Evolutionary conservation across 2,888 invertebrate species (phyloP).

Genomic region (Elegia similella): DNA sequence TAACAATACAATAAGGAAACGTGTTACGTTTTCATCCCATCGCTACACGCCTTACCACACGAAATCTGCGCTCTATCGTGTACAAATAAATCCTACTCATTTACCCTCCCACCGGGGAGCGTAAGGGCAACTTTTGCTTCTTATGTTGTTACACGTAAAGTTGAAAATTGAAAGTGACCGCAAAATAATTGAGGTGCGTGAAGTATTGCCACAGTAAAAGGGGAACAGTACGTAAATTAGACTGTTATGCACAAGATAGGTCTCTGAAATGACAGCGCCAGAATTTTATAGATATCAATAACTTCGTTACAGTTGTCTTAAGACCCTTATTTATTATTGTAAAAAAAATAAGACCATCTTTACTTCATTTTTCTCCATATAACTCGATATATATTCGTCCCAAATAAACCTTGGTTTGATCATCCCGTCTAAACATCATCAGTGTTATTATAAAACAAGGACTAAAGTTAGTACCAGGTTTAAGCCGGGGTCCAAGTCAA

Average conservation of each 20-base stretch:
- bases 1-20: conserved; percentile 11
- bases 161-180: conserved; percentile 18
- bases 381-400: no score
- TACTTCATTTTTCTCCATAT: no score
- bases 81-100: conserved; percentile 44
- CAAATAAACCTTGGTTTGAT: no score
- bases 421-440: no score
- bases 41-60: conserved; percentile 34
- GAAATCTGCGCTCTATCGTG: conserved; percentile 62
- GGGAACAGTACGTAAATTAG: background rate
- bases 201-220: conserved; percentile 20
- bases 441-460: no score
- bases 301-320: no score
- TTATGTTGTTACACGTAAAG: conserved; percentile 15
- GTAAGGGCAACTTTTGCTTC: conserved; percentile 18
- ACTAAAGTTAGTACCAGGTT: no score
- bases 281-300: no score
- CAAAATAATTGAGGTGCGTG: conserved; percentile 25
- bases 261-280: no score
- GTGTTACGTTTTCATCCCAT: conserved; percentile 7
- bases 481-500: no score
- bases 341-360: no score
- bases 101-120: conserved; percentile 27
- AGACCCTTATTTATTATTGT: no score
- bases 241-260: background rate